phyloP scores from a whole-genome alignment of 2,113 vertebrate species.

The Eolophus roseicapilla region DNA sequence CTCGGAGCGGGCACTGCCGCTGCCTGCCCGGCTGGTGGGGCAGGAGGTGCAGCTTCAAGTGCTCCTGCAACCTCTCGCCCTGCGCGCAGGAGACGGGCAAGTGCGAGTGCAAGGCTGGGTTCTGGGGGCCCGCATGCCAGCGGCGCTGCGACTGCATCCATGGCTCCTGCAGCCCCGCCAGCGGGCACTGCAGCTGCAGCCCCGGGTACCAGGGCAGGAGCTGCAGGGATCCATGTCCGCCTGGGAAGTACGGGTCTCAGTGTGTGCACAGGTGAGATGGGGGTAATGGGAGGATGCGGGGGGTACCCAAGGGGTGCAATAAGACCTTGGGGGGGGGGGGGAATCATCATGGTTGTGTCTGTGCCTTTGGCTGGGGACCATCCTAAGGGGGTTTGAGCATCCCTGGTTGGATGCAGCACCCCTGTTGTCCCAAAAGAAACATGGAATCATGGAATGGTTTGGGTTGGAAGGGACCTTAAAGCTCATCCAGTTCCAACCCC shows the following conservation, averaged over 20 bases:
- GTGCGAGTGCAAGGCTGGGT: conserved; percentile 80
- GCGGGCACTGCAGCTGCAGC: conserved; percentile 80
- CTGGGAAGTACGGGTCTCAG: conserved; percentile 77
- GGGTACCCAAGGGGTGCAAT: not conserved
- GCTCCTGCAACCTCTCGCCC: conserved; percentile 80
- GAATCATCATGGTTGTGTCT: accelerated
- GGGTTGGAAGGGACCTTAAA: no score
- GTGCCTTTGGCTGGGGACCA: not conserved
- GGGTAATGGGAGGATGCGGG: no score
- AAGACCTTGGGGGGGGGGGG: no score
- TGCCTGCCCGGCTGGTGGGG: conserved; percentile 86
- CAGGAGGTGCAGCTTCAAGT: conserved; percentile 76
- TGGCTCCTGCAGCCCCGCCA: conserved; percentile 73
- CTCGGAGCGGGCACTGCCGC: conserved; percentile 78
- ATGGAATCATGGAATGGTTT: no score
- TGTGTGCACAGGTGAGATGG: conserved; percentile 80
- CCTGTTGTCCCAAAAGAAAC: not conserved
- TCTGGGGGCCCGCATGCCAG: conserved; percentile 83
- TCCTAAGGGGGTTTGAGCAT: no score
- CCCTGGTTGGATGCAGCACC: not conserved
- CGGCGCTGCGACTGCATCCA: conserved; percentile 78
- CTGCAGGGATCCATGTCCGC: conserved; percentile 78
- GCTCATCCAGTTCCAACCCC: no score
- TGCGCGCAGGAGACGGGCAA: conserved; percentile 81
- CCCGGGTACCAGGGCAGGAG: conserved; percentile 78